Base-by-base conservation (phyloP, 2,888 invertebrate species). In the Pilophorus perplexus region DNA sequence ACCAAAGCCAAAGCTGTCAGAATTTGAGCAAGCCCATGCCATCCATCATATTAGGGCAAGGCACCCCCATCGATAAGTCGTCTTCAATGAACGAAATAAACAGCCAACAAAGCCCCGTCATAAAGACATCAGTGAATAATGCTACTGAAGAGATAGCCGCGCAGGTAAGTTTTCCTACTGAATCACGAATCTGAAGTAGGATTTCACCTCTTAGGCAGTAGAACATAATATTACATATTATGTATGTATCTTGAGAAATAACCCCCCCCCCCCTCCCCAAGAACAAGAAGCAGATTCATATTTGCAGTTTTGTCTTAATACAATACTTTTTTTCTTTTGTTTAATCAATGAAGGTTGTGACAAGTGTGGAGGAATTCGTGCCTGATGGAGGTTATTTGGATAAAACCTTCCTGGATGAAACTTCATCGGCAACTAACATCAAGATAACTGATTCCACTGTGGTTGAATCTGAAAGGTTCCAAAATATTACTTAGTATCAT, bases 361-460 rank as follows among this genome's bases (percentile, higher is more conserved):
- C 79, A 2, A 82, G 80, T 71, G 85, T 88, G 6, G 88, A 88
- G 72, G 88, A 88, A 74, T 88, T 88, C 80, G 79, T 88, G 75
- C 82, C 88, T 68, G 83, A 91, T 78, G 79, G 84, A 74, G 85
- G 85, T 12, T 89, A 87, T n/a, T 83, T 85, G 46, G 88, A 89
- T 74, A 84, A 84, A 74, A 87, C 86, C 64, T 89, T 90, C 74
- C 78, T 90, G 40, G 90, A 90, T 69, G 89, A 89, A 72, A 33
- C 65, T 48, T 22, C 66, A 28, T 64, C 68, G 18, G 44, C 66
- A 3, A 18, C 54, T 10, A 48, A 48, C 1, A 18, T 38, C 22
- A 59, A 50, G 57, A 37, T 42, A 46, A 55, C 57, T 62, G 68
- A 48, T 6, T n/a, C 33, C n/a, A 6, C 64, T 54, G 44, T 52